Evolutionary conservation across 2,797 vertebrate species (phyloP).

Genomic region (Sebastes miniatus): DNA sequence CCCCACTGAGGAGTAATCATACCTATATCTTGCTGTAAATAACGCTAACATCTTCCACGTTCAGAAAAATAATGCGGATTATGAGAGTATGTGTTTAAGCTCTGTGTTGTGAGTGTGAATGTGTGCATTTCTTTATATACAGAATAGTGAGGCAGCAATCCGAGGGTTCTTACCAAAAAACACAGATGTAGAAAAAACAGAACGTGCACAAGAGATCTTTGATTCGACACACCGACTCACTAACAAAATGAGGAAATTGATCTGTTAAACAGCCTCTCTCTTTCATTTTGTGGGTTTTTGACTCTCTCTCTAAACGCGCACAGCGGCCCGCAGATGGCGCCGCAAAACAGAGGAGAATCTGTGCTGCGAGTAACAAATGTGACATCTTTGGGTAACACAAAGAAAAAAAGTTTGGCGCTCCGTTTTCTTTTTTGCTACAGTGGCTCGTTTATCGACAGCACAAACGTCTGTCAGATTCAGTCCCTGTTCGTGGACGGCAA

Average conservation of each 20-base stretch:
- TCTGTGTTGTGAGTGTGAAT: slow-evolving; percentile 41
- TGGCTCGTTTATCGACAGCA: slow-evolving; percentile 27
- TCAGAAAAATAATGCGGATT: slow-evolving; percentile 65
- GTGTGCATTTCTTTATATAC: slow-evolving; percentile 68
- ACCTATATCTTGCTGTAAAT: slow-evolving; percentile 64
- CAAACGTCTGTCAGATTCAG: slow-evolving; percentile 4
- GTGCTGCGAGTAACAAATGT: slow-evolving; percentile 28
- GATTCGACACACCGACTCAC: slow-evolving; percentile 50
- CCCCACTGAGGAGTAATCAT: slow-evolving; percentile 50
- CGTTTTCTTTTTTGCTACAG: slow-evolving; percentile 36
- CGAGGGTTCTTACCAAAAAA: slow-evolving; percentile 63
- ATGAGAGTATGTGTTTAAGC: slow-evolving; percentile 57
- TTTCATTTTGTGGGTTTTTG: background rate
- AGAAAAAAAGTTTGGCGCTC: slow-evolving; percentile 21
- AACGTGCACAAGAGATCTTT: slow-evolving; percentile 61
- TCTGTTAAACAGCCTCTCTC: slow-evolving; percentile 13
- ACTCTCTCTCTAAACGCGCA: background rate
- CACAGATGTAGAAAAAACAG: slow-evolving; percentile 60
- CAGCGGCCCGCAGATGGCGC: slow-evolving; percentile 41
- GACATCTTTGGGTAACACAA: slow-evolving; percentile 54
- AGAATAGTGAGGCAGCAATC: slow-evolving; percentile 75
- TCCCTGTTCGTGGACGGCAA: slow-evolving; percentile 8
- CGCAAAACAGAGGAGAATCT: background rate
- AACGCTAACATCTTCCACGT: slow-evolving; percentile 68
- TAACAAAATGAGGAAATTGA: slow-evolving; percentile 23